phyloP scores from a whole-genome alignment of 2,888 invertebrate genomes.

The Orthonevra nobilis region DNA sequence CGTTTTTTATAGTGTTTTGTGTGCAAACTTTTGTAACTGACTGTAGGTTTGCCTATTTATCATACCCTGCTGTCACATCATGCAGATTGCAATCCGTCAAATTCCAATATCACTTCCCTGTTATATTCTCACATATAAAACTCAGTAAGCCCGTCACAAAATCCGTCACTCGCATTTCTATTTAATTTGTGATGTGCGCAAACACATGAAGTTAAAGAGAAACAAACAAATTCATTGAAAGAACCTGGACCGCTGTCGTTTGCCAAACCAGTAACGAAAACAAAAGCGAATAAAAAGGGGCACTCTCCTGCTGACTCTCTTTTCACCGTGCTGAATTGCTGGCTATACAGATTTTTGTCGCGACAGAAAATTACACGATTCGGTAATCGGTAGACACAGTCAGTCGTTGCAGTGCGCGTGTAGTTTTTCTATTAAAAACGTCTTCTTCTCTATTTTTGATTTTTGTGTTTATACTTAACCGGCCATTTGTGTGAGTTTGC shows the following conservation, averaged over 20 bases:
- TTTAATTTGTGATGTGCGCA: too few species aligned
- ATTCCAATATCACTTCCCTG: too few species aligned
- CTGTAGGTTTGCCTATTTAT: too few species aligned
- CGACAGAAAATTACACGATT: slow-evolving; percentile 24
- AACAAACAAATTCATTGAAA: background rate
- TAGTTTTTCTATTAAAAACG: background rate
- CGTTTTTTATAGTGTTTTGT: too few species aligned
- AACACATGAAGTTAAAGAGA: background rate
- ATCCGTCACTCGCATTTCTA: too few species aligned
- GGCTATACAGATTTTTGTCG: slow-evolving; percentile 5
- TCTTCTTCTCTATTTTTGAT: background rate
- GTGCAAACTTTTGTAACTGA: too few species aligned
- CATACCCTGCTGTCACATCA: too few species aligned
- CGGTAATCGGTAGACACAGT: slow-evolving; percentile 12
- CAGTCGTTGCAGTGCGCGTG: slow-evolving; percentile 27
- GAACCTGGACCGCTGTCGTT: background rate
- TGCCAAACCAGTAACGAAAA: background rate
- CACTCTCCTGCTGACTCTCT: slow-evolving; percentile 42
- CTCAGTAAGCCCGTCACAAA: too few species aligned
- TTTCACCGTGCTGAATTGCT: slow-evolving; percentile 55
- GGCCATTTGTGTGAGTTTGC: too few species aligned
- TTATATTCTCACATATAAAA: too few species aligned
- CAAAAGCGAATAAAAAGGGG: background rate
- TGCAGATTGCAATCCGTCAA: too few species aligned
- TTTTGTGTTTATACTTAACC: background rate